Conservation (phyloP, 2,797 vertebrate genomes). For the Clamator glandarius region DNA sequence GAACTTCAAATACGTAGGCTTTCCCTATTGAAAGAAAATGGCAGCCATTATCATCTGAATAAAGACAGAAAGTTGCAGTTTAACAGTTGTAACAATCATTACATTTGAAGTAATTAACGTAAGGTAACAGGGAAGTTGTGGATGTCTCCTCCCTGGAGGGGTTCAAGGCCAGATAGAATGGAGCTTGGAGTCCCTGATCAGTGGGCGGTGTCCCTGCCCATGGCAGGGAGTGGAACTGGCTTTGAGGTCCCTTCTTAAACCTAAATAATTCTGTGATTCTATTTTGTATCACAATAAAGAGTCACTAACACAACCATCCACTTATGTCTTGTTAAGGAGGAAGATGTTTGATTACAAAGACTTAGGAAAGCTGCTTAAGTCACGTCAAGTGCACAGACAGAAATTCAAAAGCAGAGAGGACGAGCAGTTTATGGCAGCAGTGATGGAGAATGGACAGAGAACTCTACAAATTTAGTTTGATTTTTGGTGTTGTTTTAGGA, state of each 20-base stretch:
- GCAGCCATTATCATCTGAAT: not conserved
- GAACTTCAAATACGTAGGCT: slow-evolving; percentile 84
- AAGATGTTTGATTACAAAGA: not conserved
- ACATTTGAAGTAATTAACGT: not conserved
- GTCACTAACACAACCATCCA: not conserved
- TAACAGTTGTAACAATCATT: not conserved
- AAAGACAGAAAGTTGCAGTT: not conserved
- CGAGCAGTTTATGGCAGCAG: not conserved
- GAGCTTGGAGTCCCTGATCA: too few species aligned
- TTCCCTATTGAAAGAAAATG: slow-evolving; percentile 76
- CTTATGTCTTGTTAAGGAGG: not conserved
- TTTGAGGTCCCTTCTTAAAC: too few species aligned
- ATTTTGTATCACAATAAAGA: not conserved
- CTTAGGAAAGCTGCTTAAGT: not conserved
- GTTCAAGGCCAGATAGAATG: too few species aligned
- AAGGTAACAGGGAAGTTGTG: not conserved
- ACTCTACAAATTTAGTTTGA: not conserved
- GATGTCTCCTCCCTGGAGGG: too few species aligned
- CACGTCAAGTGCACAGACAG: not conserved
- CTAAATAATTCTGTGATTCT: too few species aligned
- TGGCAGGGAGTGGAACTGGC: too few species aligned
- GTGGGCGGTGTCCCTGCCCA: too few species aligned
- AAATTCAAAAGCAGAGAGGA: not conserved
- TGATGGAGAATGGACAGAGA: not conserved
- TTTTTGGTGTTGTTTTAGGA: not conserved